Base-by-base conservation (phyloP, 2,113 vertebrate genomes). In the Sander vitreus region DNA sequence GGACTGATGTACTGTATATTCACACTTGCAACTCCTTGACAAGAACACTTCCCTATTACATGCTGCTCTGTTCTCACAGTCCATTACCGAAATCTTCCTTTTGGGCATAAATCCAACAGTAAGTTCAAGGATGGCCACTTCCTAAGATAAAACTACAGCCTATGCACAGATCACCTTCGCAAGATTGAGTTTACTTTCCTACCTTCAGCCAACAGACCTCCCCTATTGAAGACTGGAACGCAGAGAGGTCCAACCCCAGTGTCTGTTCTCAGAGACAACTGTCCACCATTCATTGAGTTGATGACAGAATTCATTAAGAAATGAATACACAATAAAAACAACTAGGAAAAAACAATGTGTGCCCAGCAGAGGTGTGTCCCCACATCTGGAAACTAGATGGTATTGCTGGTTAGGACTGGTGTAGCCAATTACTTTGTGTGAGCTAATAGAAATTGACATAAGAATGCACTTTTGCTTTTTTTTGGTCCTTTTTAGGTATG, bases 71-170 rank as follows among this genome's bases (percentile, higher is more conserved):
- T 55, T 54, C 60, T 66, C 53, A 59, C 43, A 80, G 57, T 51
- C 62, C 83, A 83, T 81, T 83, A 73, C 58, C 18, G 62, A 86
- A 83, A 79, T 73, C 57, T 65, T 4, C 78, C 47, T 73, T 69
- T 60, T 73, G 53, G 76, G 80, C 69, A 65, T 25, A 59, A 68
- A 63, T 84, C 82, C 76, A 89, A 66, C 48, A 73, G 23, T 39
- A 79, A 65, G 45, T 78, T 81, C 36, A 86, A 81, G 85, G 78
- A 80, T 72, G 54, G 55, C 65, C 57, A 81, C 70, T 68, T 59
- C 27, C 27, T 53, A 2, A 69, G 70, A 81, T 81, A 76, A 79
- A 59, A 57, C 53, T 23, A 30, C n/a, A 18, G 50, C 50, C 27
- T 73, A 33, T 25, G 53, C 50, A 78, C 25, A 66, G n/a, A 79